These are phyloP conservation scores for Scotopteryx bipunctaria DNA, from an alignment of 2,888 invertebrate species.

Conservation along the genomic window DNA sequence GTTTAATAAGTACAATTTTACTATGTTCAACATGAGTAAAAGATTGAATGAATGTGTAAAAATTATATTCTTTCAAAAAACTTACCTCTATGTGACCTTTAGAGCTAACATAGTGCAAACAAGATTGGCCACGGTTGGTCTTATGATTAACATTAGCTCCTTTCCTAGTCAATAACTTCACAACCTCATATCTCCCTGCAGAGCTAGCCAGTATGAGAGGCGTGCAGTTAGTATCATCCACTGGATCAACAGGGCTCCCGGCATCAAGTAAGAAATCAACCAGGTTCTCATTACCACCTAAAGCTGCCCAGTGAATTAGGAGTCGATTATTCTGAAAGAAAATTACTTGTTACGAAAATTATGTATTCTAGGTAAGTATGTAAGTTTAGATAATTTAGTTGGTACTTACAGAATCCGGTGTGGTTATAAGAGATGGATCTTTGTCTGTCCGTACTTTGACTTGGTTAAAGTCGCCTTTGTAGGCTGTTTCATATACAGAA, in stretches of 20 bases:
- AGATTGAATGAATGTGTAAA: too few species aligned
- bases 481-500: conserved; percentile 86
- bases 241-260: conserved; percentile 86
- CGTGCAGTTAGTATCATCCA: conserved; percentile 90
- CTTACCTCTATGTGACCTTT: conserved; percentile 89
- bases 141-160: conserved; percentile 89
- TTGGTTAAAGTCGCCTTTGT: conserved; percentile 87
- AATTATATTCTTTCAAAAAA: too few species aligned
- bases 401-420: conserved; percentile 60
- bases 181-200: conserved; percentile 88
- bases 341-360: too few species aligned
- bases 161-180: conserved; percentile 85
- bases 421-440: conserved; percentile 60
- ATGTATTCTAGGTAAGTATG: too few species aligned
- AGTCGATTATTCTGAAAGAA: conserved; percentile 88
- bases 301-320: conserved; percentile 91
- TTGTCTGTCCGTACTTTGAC: conserved; percentile 85
- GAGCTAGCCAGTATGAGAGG: conserved; percentile 92
- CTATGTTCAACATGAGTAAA: too few species aligned
- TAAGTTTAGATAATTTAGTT: not conserved
- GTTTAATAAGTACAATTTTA: too few species aligned
- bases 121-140: conserved; percentile 89
- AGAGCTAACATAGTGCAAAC: conserved; percentile 93
- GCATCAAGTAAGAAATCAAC: conserved; percentile 87
- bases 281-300: conserved; percentile 89